Evolutionary conservation across 2,113 vertebrate species (phyloP).

Genomic region (Piaya cayana): DNA sequence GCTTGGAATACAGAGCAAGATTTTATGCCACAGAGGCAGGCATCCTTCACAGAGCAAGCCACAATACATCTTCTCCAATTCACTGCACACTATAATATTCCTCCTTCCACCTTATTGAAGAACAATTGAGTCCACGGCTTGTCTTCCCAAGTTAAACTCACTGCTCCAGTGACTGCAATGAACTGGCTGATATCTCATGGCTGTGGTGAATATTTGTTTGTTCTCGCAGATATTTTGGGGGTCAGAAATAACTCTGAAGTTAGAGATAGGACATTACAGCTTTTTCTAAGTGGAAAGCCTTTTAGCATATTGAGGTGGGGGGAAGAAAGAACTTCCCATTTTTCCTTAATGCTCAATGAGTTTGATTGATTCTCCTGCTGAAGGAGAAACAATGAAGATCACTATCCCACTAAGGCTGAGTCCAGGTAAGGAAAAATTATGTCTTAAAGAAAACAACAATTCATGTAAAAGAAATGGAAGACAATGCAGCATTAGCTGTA

Average conservation of each 20-base stretch:
- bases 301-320: background rate
- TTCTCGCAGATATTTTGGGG: background rate
- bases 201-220: background rate
- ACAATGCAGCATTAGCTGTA: background rate
- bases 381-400: background rate
- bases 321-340: background rate
- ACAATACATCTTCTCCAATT: conserved; percentile 13
- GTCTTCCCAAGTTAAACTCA: background rate
- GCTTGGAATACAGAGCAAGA: conserved; percentile 28
- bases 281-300: background rate
- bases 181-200: background rate
- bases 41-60: conserved; percentile 24
- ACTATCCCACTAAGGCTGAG: background rate
- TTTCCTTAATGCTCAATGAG: background rate
- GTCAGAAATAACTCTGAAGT: background rate
- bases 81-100: background rate
- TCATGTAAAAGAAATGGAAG: background rate
- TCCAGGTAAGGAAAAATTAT: background rate
- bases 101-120: background rate
- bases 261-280: background rate
- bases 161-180: background rate
- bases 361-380: background rate
- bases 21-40: background rate
- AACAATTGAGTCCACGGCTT: background rate
- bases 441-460: background rate